Evolutionary conservation across 2,797 vertebrate species (phyloP), one percentile per base, ranked within the genome.

Genomic region (Sebastiscus tertius): DNA sequence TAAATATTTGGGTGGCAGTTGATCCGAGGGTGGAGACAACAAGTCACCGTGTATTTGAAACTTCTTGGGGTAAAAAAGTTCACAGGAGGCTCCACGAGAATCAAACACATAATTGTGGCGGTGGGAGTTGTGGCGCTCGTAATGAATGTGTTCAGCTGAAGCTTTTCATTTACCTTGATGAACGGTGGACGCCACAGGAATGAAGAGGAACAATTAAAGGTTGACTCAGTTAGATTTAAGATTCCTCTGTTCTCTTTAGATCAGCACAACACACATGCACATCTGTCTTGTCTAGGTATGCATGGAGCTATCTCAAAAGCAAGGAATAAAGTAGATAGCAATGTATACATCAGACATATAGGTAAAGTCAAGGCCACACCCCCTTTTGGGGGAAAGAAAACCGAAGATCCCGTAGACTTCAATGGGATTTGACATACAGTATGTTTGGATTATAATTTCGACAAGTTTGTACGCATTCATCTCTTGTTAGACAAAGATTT

Each of bases 1-100:
- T 87, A 89, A 92, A 94, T 86, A 92, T 90, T 89, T 90, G 81
- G 80, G 76, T 22, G 55, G 55, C 60, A 66, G 83, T 80, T 58
- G 65, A 66, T 81, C 34, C 16, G 61, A 49, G 52, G 75, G 64
- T 31, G 64, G 74, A 72, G 78, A 42, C 39, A 42, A 82, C 31
- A 22, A 60, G 64, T 33, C 33, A 8, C 75, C 52, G 3, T 59
- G 71, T 78, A 73, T 73, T 77, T 80, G 26, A 70, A 81, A 88
- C 63, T 56, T 58, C 42, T 67, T 13, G 29, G 55, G 60, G 33
- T 56, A 27, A 69, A 26, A 69, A 59, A 36, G 65, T 72, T 83
- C 59, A 46, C 31, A 20, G 18, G 56, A 67, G 88, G 80, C 88
- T 84, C 75, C 73, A 77, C 20, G 1, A 81, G 77, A 83, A 77